Base-by-base conservation (phyloP, 1,140 invertebrate species). In the Idris sp. region DNA sequence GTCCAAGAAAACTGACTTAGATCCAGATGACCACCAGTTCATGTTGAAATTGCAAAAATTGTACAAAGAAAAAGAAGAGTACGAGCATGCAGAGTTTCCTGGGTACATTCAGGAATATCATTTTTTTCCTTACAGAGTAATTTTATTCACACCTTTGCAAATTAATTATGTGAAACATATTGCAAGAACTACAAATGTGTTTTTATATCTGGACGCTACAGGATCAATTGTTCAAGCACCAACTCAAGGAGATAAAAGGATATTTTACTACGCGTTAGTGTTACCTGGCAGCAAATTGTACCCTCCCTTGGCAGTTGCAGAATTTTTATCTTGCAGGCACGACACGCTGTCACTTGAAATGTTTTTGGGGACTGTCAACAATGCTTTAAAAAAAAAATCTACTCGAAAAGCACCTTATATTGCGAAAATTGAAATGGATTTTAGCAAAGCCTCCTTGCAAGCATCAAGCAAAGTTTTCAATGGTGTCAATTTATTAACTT, bases 191-290 rank as follows among this genome's bases (percentile, higher is more conserved):
- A 10, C n/a, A 18, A 9, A 41, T 1, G 10, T 54, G 18, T 54
- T 41, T 40, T 13, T 28, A 8, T 41, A 54, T 19, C 9, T 54
- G 7, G 44, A 62, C 22, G 44, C 58, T 25, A 62, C 58, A 4
- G 58, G 58, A 0, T 30, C 33, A 15, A n/a, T 62, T 2, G 33
- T 51, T 5, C 2, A 14, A 9, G 1, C 5, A 8, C 58, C 58
- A 4, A 2, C n/a, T 4, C 58, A 62, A 26, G 58, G 19, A 0
- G 14, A 16, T 2, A 62, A 49, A 31, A 26, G 25, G 11, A 44
- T 44, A 6, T 62, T n/a, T 31, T 62, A 62, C 19, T 62, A 62
- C 15, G 43, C 58, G 2, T 11, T 51, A 7, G 49, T 53, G 14
- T 14, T 38, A 1, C 13, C 33, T 4, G 49, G 49, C 26, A 4